Base-by-base conservation (phyloP, 2,888 invertebrate species). In the Brachyptera risi region DNA sequence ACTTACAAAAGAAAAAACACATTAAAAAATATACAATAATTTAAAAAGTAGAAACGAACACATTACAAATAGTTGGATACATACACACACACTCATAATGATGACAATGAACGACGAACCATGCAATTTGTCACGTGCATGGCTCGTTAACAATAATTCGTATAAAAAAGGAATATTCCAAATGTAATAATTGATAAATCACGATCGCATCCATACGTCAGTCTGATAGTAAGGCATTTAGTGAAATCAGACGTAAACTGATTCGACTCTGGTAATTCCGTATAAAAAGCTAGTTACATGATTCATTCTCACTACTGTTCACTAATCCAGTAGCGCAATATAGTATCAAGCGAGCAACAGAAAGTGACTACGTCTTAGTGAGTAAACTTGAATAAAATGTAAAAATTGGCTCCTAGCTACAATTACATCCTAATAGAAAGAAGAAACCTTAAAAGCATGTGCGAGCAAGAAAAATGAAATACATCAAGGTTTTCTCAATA, bases 161-260 rank as follows among this genome's bases (percentile, higher is more conserved):
- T 57, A 57, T 40, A 57, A 57, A 57, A 57, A 57, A 57, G 40
- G 44, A 40, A 38, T 57, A 51, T 51, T 24, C 7, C 15, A 56
- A 35, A 56, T 15, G 19, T 56, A 56, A n/a, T n/a, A n/a, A n/a
- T n/a, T n/a, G n/a, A n/a, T n/a, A n/a, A n/a, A n/a, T n/a, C n/a
- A n/a, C n/a, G n/a, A n/a, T n/a, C n/a, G n/a, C n/a, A n/a, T n/a
- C 19, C 17, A 21, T 40, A 26, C 60, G 27, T 65, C 65, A 65
- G 65, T 65, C 65, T 65, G 65, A 62, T 62, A 61, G 50, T 65
- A 65, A 65, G 65, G 65, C 65, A 65, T 60, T 62, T 58, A 60
- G 65, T 63, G 63, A 62, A 63, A 63, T 50, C 27, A 59, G 59
- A 58, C 44, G 26, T 27, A 26, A 37, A 35, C 13, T 62, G 31